Evolutionary conservation across 2,888 invertebrate species (phyloP).

Genomic region (Cosmorhoe ocellata): DNA sequence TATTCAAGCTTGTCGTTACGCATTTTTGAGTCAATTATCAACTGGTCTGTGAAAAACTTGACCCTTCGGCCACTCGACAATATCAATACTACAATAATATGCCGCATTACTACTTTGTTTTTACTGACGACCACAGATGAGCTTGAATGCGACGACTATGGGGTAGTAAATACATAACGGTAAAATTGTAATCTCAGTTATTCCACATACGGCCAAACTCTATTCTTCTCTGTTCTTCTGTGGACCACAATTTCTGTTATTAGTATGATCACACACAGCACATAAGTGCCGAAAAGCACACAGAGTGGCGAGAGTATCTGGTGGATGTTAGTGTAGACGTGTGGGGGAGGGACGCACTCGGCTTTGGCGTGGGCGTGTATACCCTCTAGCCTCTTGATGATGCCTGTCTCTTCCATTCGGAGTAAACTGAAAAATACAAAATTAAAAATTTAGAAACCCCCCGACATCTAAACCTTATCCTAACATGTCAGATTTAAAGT

Average conservation of each 20-base stretch:
- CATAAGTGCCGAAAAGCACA: conserved; percentile 15
- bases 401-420: conserved; percentile 25
- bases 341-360: conserved; percentile 20
- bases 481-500: too few relatives aligned
- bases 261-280: conserved; percentile 19
- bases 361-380: background rate
- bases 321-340: conserved; percentile 17
- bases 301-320: conserved; percentile 22
- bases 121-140: too few relatives aligned
- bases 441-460: background rate
- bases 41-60: too few relatives aligned
- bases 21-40: too few relatives aligned
- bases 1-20: too few relatives aligned
- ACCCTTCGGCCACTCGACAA: too few relatives aligned
- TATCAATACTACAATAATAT: too few relatives aligned
- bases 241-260: conserved; percentile 15
- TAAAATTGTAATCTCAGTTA: background rate
- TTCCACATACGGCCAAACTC: conserved; percentile 26
- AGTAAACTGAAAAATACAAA: conserved; percentile 18
- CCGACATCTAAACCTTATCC: too few relatives aligned
- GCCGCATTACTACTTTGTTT: too few relatives aligned
- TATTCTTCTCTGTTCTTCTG: conserved; percentile 11
- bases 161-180: too few relatives aligned
- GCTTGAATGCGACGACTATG: too few relatives aligned
- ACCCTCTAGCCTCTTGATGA: conserved; percentile 11